These are phyloP conservation scores for Bovichtus diacanthus DNA, from an alignment of 2,797 vertebrate genomes.

Conservation along the genomic window DNA sequence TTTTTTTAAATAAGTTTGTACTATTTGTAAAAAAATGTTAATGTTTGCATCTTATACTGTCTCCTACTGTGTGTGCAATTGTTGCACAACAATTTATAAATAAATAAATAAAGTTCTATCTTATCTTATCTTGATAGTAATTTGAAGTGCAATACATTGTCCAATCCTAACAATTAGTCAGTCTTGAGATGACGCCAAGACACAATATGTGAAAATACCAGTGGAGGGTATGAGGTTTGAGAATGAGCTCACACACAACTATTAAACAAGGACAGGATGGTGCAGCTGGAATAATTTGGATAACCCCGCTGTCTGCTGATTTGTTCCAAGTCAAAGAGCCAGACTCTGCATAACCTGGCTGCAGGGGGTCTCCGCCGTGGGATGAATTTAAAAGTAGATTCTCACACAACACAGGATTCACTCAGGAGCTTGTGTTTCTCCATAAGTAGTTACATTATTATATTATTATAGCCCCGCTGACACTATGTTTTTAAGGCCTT, in stretches of 20 bases:
- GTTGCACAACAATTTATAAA: no score
- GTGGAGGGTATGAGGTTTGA: neutral
- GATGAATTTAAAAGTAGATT: constrained; percentile 29
- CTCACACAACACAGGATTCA: neutral
- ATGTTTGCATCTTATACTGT: no score
- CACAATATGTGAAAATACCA: neutral
- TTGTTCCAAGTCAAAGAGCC: constrained; percentile 22
- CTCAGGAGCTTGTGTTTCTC: neutral
- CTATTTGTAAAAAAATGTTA: no score
- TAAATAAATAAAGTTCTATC: no score
- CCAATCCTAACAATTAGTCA: no score
- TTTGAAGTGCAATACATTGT: no score
- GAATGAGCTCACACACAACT: neutral
- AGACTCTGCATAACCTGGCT: constrained; percentile 24
- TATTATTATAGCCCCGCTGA: neutral
- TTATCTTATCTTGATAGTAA: no score
- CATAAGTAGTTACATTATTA: neutral
- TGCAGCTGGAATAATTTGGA: constrained; percentile 33
- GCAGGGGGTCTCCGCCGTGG: neutral
- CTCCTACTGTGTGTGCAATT: no score
- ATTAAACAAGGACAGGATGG: neutral
- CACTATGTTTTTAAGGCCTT: neutral
- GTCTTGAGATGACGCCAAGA: no score
- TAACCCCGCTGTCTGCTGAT: constrained; percentile 33
- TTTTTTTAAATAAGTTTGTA: no score